Evolutionary conservation across 2,797 vertebrate genomes (phyloP).

Genomic region (Cheirogaleus major): DNA sequence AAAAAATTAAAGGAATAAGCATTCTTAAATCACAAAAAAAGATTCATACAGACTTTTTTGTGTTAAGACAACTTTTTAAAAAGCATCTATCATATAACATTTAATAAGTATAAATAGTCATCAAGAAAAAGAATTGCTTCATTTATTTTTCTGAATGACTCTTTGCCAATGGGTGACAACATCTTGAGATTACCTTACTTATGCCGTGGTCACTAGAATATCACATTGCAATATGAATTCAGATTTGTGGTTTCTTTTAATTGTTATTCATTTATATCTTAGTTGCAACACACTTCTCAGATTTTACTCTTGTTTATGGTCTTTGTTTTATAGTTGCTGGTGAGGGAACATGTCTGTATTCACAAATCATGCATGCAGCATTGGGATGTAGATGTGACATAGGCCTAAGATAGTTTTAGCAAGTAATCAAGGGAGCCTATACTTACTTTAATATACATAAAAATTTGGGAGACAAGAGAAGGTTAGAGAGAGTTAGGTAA

Average conservation of each 20-base stretch:
- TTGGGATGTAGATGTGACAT: neutral
- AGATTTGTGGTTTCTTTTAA: neutral
- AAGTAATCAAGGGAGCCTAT: neutral
- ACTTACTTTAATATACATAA: constrained; percentile 34
- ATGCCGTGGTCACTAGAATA: neutral
- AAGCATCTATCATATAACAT: neutral
- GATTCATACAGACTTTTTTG: neutral
- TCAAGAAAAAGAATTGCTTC: constrained; percentile 22
- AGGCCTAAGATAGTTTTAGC: neutral
- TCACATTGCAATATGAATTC: neutral
- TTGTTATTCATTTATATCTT: neutral
- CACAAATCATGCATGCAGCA: neutral
- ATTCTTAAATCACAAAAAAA: constrained; percentile 25
- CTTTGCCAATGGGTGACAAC: neutral
- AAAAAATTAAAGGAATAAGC: neutral
- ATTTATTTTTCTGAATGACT: constrained; percentile 29
- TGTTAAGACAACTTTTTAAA: neutral
- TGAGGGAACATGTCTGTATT: neutral
- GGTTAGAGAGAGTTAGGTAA: neutral
- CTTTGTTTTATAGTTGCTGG: neutral
- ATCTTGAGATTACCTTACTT: neutral
- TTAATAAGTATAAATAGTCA: neutral
- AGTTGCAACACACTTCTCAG: neutral
- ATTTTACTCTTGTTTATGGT: neutral
- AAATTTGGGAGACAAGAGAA: constrained; percentile 1